A percentile compares a stretch with the other conserved stretches of the same genome.
Evolutionary conservation across 2,888 invertebrate species (phyloP).

Genomic region (Pegoplata infirma): DNA sequence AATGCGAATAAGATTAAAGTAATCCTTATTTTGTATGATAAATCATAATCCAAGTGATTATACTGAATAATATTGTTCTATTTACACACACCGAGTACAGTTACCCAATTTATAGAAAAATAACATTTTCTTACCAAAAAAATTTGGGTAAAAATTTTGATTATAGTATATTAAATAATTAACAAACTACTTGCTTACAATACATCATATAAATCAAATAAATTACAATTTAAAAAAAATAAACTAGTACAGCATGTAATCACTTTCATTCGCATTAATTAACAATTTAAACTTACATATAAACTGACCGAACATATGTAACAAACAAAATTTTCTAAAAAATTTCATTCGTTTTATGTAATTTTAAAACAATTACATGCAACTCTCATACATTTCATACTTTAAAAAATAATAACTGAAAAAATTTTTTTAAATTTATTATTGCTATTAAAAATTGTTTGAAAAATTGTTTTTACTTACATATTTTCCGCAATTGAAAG

Average conservation of each 20-base stretch:
- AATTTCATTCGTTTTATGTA: constrained; percentile 45
- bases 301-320: constrained; percentile 34
- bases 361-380: constrained; percentile 33
- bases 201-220: background rate
- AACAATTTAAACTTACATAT: constrained; percentile 24
- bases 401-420: constrained; percentile 26
- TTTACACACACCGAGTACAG: no score
- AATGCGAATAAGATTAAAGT: no score
- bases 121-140: no score
- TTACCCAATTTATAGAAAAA: no score
- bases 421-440: constrained; percentile 26
- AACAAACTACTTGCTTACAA: background rate
- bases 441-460: constrained; percentile 28
- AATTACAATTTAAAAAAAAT: background rate
- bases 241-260: constrained; percentile 23
- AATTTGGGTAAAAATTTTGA: no score
- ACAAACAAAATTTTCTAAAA: constrained; percentile 10
- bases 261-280: constrained; percentile 43
- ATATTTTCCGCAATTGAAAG: constrained; percentile 55
- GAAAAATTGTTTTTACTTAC: no score
- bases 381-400: constrained; percentile 9
- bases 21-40: no score
- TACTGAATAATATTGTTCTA: no score
- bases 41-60: no score
- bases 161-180: no score